Evolutionary conservation across 2,888 invertebrate genomes (phyloP).

Genomic region (Poecilobothrus nobilitatus): DNA sequence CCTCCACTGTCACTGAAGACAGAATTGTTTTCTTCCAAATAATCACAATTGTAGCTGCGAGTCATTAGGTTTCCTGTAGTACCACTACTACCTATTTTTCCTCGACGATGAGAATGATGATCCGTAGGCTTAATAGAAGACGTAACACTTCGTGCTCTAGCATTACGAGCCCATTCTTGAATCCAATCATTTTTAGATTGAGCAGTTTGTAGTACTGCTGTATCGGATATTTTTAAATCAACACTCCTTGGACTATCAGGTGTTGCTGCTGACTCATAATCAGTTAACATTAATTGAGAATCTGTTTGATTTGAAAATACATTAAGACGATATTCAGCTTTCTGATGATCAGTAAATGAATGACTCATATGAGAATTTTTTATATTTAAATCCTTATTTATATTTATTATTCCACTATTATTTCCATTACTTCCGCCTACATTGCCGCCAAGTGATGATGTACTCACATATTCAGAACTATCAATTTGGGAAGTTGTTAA

Average conservation of each 20-base stretch:
- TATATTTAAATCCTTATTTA: background rate
- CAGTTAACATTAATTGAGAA: constrained; percentile 20
- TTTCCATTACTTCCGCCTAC: constrained; percentile 25
- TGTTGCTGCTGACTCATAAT: constrained; percentile 18
- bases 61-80: constrained; percentile 35
- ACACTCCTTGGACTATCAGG: constrained; percentile 33
- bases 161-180: constrained; percentile 58
- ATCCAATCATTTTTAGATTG: constrained; percentile 49
- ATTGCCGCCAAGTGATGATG: constrained; percentile 28
- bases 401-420: background rate
- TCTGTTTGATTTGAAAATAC: constrained; percentile 38
- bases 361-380: constrained; percentile 12
- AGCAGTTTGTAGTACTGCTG: constrained; percentile 37
- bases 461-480: constrained; percentile 51
- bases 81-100: constrained; percentile 21
- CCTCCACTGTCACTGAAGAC: constrained; percentile 34
- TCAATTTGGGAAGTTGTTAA: constrained; percentile 63
- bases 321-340: constrained; percentile 42
- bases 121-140: constrained; percentile 21
- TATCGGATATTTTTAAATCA: constrained; percentile 28
- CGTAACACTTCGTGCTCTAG: constrained; percentile 42
- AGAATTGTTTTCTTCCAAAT: constrained; percentile 29
- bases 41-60: constrained; percentile 39
- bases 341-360: constrained; percentile 39
- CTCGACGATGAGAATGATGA: constrained; percentile 20